Evolutionary conservation across 2,113 vertebrate species (phyloP).

Genomic region (Trachemys scripta): DNA sequence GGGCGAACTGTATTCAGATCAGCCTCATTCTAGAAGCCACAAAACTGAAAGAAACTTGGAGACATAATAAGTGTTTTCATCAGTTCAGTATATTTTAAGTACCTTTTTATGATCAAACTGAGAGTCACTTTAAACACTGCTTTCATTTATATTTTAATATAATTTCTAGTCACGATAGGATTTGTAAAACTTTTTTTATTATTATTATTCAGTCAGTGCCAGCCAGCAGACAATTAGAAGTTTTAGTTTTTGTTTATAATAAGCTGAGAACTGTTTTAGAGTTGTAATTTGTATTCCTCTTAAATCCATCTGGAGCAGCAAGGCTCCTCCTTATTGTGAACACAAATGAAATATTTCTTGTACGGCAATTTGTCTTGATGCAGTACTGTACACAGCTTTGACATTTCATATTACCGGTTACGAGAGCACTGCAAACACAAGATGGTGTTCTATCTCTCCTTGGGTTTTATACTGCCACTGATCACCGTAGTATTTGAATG

Average conservation of each 20-base stretch:
- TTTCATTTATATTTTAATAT: background rate
- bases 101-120: background rate
- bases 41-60: background rate
- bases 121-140: background rate
- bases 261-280: background rate
- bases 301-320: background rate
- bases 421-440: background rate
- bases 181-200: background rate
- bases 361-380: background rate
- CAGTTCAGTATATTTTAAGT: background rate
- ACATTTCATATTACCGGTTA: background rate
- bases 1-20: background rate
- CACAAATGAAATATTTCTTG: background rate
- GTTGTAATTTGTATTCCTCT: background rate
- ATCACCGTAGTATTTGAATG: rapidly evolving
- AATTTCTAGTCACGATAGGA: background rate
- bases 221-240: background rate
- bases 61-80: background rate
- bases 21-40: background rate
- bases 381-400: background rate
- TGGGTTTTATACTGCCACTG: background rate
- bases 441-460: background rate
- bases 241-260: background rate
- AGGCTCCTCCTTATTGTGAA: background rate
- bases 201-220: background rate